A percentile compares a stretch with the other conserved stretches of the same genome.
These are phyloP conservation scores for Zootoca vivipara DNA, from an alignment of 2,113 vertebrate genomes.

Conservation along the genomic window DNA sequence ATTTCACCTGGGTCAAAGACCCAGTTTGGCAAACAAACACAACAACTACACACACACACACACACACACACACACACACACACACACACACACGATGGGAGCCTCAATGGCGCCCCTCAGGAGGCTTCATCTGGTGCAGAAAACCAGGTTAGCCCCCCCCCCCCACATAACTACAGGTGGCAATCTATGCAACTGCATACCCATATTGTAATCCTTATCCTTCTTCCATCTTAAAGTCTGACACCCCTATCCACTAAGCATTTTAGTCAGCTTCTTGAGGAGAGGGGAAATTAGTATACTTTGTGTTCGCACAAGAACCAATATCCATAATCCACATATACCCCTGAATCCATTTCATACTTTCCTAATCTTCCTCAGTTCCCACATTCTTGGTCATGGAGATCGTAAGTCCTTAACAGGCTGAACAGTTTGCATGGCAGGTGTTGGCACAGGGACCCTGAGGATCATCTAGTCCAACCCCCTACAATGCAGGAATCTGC, in stretches of 20 bases:
- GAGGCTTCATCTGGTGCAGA: no score
- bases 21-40: background rate
- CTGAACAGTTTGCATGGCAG: background rate
- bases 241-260: background rate
- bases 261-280: fast-evolving
- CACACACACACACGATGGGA: no score
- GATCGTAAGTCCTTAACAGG: no score
- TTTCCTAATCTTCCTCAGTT: background rate
- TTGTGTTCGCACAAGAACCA: background rate
- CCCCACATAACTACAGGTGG: background rate
- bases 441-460: no score
- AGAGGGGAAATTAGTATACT: slow-evolving; percentile 12
- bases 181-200: background rate
- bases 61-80: no score
- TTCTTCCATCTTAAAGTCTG: background rate
- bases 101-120: no score
- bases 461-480: no score
- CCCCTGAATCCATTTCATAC: background rate
- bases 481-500: no score
- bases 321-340: background rate
- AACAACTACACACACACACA: no score
- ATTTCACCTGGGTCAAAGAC: no score
- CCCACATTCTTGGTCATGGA: background rate
- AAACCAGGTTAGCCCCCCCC: no score
- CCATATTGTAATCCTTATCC: background rate